Base-by-base conservation (phyloP, 2,797 vertebrate species). In the Numenius phaeopus region DNA sequence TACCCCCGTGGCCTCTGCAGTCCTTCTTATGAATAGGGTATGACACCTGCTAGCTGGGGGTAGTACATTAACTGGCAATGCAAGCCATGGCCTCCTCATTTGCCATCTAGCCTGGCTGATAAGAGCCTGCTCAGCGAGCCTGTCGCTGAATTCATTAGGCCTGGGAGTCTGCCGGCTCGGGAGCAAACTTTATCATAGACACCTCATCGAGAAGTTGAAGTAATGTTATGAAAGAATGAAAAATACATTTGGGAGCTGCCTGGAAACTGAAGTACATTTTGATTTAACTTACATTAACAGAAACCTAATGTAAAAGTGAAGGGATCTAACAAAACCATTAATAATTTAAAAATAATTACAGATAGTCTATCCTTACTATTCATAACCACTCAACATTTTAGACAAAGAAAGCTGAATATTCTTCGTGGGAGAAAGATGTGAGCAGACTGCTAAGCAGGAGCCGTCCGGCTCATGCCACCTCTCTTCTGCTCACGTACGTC, bases 291-390 rank as follows among this genome's bases (percentile, higher is more conserved):
- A 98, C 98, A 98, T 98, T 98, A 98, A 98, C 95, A 96, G 98
- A 98, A 98, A 98, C 97, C 96, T 97, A 98, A 98, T 98, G 97
- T 98, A 97, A 97, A 98, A 98, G 97, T 96, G 97, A 97, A 97
- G 91, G 95, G 97, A 98, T 98, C 98, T 98, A 98, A 98, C 98
- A 98, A 98, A 98, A 98, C 97, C 97, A 98, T 98, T 98, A 98
- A 98, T 98, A 98, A 98, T 98, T 98, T 97, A 98, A 98, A 98
- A 98, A 98, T 98, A 98, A 98, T 98, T 98, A 98, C 97, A 98
- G 98, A 98, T 98, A 96, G 97, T 96, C 98, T 98, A 95, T 97
- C 96, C 96, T 98, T 97, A 96, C 98, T 98, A 97, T 98, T 98
- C 98, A 98, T 98, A 98, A 97, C 98, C 97, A 98, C 97, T 98